These are phyloP conservation scores for Tenebrosternarchus preto DNA, from an alignment of 2,113 vertebrate genomes.

Conservation along the genomic window DNA sequence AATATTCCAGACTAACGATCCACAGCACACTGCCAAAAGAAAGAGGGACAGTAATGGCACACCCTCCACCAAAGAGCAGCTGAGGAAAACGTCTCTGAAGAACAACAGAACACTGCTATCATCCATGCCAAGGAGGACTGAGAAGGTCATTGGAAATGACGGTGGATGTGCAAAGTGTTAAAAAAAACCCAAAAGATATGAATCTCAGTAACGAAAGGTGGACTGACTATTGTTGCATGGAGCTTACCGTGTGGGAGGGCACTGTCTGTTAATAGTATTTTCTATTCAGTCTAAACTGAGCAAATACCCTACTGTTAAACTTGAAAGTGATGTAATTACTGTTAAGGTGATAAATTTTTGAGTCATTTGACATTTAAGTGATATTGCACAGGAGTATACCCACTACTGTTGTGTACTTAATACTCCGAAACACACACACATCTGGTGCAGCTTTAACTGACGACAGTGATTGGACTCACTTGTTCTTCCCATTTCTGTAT, in stretches of 20 bases:
- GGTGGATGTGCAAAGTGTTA: background rate
- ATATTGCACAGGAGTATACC: slow-evolving; percentile 46
- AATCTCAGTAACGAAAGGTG: background rate
- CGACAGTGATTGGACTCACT: background rate
- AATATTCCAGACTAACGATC: background rate
- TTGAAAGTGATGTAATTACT: background rate
- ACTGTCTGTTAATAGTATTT: background rate
- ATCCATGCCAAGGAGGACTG: background rate
- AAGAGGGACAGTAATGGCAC: no score
- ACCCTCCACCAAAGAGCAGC: background rate
- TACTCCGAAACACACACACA: no score
- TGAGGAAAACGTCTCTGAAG: background rate
- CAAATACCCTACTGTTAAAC: background rate
- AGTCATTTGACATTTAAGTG: background rate
- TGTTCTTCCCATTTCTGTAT: background rate
- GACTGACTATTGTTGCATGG: background rate
- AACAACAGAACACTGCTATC: background rate
- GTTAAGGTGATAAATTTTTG: background rate
- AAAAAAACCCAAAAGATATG: background rate
- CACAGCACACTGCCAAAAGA: background rate
- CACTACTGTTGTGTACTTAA: background rate
- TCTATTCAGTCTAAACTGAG: background rate
- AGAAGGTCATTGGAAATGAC: background rate
- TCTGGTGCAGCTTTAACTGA: background rate
- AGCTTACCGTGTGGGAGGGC: background rate